These are phyloP conservation scores for Aleiodes testaceus DNA, from an alignment of 2,888 invertebrate genomes.

Conservation along the genomic window DNA sequence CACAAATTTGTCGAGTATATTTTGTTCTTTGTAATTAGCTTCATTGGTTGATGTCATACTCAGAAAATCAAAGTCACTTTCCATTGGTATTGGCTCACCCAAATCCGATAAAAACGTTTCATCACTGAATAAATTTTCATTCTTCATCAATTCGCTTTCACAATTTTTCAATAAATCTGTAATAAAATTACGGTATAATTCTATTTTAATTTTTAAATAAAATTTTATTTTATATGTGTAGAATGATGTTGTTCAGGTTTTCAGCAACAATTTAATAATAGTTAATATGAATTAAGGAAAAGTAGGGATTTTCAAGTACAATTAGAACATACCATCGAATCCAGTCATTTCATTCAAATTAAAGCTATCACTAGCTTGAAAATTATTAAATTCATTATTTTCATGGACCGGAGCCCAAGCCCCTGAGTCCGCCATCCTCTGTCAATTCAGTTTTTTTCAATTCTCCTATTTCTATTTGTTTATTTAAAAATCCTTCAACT, in stretches of 20 bases:
- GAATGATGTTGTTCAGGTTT: not conserved
- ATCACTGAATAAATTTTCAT: constrained; percentile 74
- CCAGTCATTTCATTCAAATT: constrained; percentile 81
- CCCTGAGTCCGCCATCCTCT: constrained; percentile 68
- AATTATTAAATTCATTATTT: constrained; percentile 69
- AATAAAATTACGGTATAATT: constrained; percentile 6
- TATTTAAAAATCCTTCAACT: not conserved
- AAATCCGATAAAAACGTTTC: constrained; percentile 74
- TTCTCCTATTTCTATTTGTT: not conserved
- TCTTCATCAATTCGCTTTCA: constrained; percentile 79
- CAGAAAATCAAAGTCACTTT: constrained; percentile 74
- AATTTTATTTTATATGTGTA: too few species aligned
- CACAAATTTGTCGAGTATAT: constrained; percentile 37
- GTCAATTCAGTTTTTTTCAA: constrained; percentile 23
- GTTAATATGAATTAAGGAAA: not conserved
- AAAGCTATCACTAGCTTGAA: constrained; percentile 76
- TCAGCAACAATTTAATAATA: not conserved
- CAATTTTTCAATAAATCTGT: constrained; percentile 80
- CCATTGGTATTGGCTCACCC: constrained; percentile 73
- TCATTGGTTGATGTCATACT: constrained; percentile 59
- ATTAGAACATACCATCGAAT: constrained; percentile 78
- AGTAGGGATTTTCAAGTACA: constrained; percentile 31
- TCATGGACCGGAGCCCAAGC: constrained; percentile 66
- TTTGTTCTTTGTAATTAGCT: constrained; percentile 50
- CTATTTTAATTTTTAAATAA: too few species aligned